Evolutionary conservation across 2,797 vertebrate genomes (phyloP), one percentile per base, ranked within the genome.

Genomic region (Corythornis leucogaster): DNA sequence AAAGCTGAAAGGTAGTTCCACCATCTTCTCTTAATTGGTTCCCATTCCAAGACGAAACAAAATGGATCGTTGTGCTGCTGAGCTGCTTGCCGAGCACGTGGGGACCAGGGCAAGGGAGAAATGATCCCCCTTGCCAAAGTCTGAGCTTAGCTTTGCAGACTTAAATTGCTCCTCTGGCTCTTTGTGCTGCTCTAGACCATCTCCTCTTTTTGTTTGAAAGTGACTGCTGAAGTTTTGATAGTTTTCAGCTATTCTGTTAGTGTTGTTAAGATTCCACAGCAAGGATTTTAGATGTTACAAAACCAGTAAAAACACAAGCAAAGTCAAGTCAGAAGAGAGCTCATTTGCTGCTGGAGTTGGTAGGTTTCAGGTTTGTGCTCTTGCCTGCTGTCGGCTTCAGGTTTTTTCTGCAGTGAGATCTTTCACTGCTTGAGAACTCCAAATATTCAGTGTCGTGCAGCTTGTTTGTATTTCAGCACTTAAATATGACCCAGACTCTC

Each of bases 11-110:
- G 93, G 93, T 89, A 91, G 79, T 83, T 96, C 69, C 15, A 75
- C 75, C 46, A 30, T 80, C 46, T 80, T 89, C 91, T 95, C 88
- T 93, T 96, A 85, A 95, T 97, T 94, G 92, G 90, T 89, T 94
- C 76, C 91, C 64, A 89, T 81, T 90, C 91, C 90, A 90, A 86
- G 75, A 53, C 8, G 24, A 53, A 85, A 62, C 4, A 45, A 59
- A 77, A n/a, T 2, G 8, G 19, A 28, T 33, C 6, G 35, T 70
- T 89, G 94, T 80, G 70, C 83, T 96, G 92, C 89, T 40, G 77
- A 91, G 64, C 77, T 75, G 74, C 33, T 33, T 75, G 75, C 15
- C 1, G 5, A 85, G 71, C 10, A n/a, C 53, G 12, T 5, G 11
- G 77, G 31, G 18, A 18, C 14, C 0, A 1, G 21, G 40, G 18